Evolutionary conservation across 2,888 invertebrate species (phyloP).

Genomic region (Pammene fasciana): DNA sequence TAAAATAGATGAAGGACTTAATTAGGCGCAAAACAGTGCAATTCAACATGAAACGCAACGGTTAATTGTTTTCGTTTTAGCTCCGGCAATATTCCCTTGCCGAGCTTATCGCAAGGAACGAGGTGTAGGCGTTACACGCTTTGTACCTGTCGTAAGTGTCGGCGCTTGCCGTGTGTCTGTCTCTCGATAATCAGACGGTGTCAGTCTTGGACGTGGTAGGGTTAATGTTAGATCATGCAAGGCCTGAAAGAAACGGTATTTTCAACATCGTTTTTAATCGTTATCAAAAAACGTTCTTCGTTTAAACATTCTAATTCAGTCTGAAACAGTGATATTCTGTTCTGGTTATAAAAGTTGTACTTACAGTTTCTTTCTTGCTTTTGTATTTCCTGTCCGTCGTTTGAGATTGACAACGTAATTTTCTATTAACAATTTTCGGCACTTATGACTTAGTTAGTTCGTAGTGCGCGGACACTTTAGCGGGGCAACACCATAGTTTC

Average conservation of each 20-base stretch:
- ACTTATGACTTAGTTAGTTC: slow-evolving; percentile 46
- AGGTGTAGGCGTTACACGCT: slow-evolving; percentile 69
- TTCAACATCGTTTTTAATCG: too few relatives aligned
- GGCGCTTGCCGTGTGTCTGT: slow-evolving; percentile 59
- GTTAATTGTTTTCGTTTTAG: slow-evolving; percentile 74
- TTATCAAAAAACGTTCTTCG: too few relatives aligned
- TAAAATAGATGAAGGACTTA: too few relatives aligned
- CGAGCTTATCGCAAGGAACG: slow-evolving; percentile 76
- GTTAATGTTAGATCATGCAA: not conserved
- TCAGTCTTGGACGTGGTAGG: not conserved
- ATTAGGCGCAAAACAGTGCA: too few relatives aligned
- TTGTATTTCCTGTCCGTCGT: not conserved
- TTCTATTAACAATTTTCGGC: slow-evolving; percentile 61
- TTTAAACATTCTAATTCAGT: too few relatives aligned
- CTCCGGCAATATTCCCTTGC: slow-evolving; percentile 79
- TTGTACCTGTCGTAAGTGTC: slow-evolving; percentile 73
- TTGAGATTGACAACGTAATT: slow-evolving; percentile 43
- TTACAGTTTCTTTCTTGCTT: too few relatives aligned
- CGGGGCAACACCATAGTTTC: not conserved
- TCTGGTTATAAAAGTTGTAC: too few relatives aligned
- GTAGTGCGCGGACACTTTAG: slow-evolving; percentile 33
- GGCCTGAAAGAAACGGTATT: too few relatives aligned
- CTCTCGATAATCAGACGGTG: slow-evolving; percentile 31
- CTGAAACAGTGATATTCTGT: too few relatives aligned
- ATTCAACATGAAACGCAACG: slow-evolving; percentile 50